Percentiles rank a stretch among this genome's conserved stretches.
phyloP scores from a whole-genome alignment of 2,888 invertebrate species.

The Elegia similella region DNA sequence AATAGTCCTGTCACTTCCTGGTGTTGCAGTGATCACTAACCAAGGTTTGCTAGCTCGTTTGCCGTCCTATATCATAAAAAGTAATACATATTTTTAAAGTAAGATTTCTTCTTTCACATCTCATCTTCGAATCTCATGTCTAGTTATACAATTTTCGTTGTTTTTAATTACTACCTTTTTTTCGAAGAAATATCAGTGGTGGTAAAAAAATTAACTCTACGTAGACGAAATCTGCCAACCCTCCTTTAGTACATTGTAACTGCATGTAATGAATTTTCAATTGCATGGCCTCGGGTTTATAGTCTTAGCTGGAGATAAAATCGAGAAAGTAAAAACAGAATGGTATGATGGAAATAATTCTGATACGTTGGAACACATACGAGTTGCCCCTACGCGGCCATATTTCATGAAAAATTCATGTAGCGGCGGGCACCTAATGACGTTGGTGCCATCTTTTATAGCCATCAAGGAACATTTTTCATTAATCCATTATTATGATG shows the following conservation, averaged over 20 bases:
- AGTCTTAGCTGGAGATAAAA: conserved; percentile 56
- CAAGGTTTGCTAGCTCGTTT: no score
- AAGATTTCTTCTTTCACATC: no score
- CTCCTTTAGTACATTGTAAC: conserved; percentile 28
- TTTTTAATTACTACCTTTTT: no score
- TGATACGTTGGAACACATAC: conserved; percentile 41
- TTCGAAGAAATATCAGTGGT: no score
- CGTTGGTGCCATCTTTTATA: conserved; percentile 73
- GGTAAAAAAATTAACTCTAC: no score
- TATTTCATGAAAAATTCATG: conserved; percentile 81
- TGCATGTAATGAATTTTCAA: conserved; percentile 48
- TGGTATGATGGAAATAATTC: conserved; percentile 60
- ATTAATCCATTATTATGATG: conserved; percentile 66
- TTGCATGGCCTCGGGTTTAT: conserved; percentile 54
- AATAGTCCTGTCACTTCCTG: no score
- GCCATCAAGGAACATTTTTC: conserved; percentile 67
- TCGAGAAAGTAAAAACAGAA: conserved; percentile 57
- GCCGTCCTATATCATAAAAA: no score
- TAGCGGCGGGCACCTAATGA: conserved; percentile 69
- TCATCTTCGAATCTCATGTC: no score
- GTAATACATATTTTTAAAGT: no score
- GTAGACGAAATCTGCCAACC: no score
- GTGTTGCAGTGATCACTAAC: no score
- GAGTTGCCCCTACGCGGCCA: conserved; percentile 55
- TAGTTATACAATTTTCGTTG: no score